These are phyloP conservation scores for Polia nebulosa DNA, from an alignment of 2,888 invertebrate species.

Conservation along the genomic window DNA sequence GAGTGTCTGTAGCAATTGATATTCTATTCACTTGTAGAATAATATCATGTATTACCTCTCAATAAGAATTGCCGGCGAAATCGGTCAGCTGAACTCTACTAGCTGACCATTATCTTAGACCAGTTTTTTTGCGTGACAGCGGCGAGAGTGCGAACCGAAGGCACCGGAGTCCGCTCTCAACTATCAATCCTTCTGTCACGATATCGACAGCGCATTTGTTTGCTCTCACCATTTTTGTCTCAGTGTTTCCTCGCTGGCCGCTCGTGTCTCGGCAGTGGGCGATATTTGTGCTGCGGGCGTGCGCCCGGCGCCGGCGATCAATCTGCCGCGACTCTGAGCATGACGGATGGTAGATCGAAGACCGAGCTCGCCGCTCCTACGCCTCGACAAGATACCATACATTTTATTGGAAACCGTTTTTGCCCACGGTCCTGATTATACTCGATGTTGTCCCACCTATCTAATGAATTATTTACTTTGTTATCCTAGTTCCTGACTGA, in stretches of 20 bases:
- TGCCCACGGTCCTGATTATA: slow-evolving; percentile 74
- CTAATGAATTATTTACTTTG: slow-evolving; percentile 85
- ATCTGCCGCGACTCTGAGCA: slow-evolving; percentile 85
- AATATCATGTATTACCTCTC: background rate
- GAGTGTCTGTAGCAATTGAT: slow-evolving; percentile 10
- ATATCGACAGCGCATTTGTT: slow-evolving; percentile 90
- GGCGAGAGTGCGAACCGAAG: slow-evolving; percentile 52
- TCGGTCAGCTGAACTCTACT: slow-evolving; percentile 3
- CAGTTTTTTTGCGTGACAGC: slow-evolving; percentile 58
- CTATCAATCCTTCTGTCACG: slow-evolving; percentile 89
- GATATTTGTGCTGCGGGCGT: slow-evolving; percentile 75
- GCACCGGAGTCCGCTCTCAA: slow-evolving; percentile 68
- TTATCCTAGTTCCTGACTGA: slow-evolving; percentile 72
- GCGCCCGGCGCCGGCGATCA: slow-evolving; percentile 83
- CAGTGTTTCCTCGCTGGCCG: slow-evolving; percentile 75
- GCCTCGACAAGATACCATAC: slow-evolving; percentile 78
- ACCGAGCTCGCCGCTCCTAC: slow-evolving; percentile 71
- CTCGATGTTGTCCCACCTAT: slow-evolving; percentile 75
- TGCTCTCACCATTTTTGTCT: slow-evolving; percentile 89
- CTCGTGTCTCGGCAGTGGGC: slow-evolving; percentile 22
- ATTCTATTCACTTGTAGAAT: slow-evolving; percentile 20
- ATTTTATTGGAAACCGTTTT: slow-evolving; percentile 79
- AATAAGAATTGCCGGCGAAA: slow-evolving; percentile 7
- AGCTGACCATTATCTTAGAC: slow-evolving; percentile 41
- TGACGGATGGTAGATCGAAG: slow-evolving; percentile 84